A percentile compares a stretch with the other conserved stretches of the same genome.
Conservation (phyloP, 2,113 vertebrate genomes). For the Corydoras maculifer region DNA sequence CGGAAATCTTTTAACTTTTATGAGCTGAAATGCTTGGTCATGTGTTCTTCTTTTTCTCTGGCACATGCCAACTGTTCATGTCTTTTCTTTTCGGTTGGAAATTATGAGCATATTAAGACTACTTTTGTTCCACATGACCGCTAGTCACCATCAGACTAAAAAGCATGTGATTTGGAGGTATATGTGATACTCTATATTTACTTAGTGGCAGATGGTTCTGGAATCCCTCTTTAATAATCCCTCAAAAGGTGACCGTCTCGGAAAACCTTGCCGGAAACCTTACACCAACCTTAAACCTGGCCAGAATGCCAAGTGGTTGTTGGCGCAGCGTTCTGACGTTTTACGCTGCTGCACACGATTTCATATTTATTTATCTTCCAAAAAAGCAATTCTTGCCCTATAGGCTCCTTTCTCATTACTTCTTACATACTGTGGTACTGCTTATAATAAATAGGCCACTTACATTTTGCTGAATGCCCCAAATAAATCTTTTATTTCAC, state of each 20-base stretch:
- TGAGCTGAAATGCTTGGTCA: constrained; percentile 28
- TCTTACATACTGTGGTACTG: too few relatives aligned
- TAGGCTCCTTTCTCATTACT: too few relatives aligned
- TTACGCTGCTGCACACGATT: too few relatives aligned
- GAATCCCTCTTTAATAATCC: constrained; percentile 20
- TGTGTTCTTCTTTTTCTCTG: constrained; percentile 11
- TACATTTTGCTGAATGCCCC: too few relatives aligned
- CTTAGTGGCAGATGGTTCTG: constrained; percentile 5
- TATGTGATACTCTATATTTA: neutral
- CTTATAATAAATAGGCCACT: too few relatives aligned
- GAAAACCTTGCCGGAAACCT: constrained; percentile 22
- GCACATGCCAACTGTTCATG: neutral
- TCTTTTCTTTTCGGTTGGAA: neutral
- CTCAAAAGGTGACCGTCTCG: constrained; percentile 2
- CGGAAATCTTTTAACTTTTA: neutral
- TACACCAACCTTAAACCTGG: constrained; percentile 2
- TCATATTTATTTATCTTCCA: too few relatives aligned
- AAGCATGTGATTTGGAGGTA: neutral
- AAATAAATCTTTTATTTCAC: too few relatives aligned
- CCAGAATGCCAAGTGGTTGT: neutral
- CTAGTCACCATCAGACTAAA: neutral
- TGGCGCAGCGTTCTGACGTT: neutral
- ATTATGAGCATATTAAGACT: neutral
- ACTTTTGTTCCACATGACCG: neutral
- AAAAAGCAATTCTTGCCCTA: too few relatives aligned